These are phyloP conservation scores for Panthera uncia DNA, from an alignment of 2,113 vertebrate species.

Conservation along the genomic window DNA sequence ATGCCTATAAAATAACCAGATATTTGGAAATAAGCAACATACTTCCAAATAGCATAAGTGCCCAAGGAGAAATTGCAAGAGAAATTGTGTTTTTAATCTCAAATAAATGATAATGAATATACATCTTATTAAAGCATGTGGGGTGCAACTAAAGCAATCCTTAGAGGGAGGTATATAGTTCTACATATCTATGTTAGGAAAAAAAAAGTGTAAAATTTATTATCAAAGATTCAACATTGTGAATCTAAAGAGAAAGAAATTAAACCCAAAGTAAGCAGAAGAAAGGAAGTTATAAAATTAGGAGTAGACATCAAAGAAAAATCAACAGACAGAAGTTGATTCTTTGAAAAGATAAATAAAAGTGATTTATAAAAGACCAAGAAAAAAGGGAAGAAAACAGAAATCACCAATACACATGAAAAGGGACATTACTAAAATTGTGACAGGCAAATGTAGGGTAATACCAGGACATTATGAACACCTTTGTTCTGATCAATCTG, in stretches of 20 bases:
- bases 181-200: neutral
- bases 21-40: conserved; percentile 34
- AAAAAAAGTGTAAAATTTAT: neutral
- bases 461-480: neutral
- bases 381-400: neutral
- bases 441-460: neutral
- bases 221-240: neutral
- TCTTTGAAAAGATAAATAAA: conserved; percentile 26
- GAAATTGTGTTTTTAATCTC: neutral
- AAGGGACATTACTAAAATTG: neutral
- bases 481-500: conserved; percentile 11
- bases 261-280: neutral
- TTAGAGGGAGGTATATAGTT: neutral
- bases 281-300: conserved; percentile 23
- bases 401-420: conserved; percentile 37
- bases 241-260: neutral
- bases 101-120: neutral
- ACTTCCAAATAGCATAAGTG: neutral
- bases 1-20: neutral
- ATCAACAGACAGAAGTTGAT: neutral
- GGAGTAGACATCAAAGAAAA: conserved; percentile 18
- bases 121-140: neutral
- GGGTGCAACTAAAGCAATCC: neutral
- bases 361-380: conserved; percentile 7
- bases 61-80: neutral